Base-by-base conservation (phyloP, 2,888 invertebrate genomes). In the Leistus spinibarbis region DNA sequence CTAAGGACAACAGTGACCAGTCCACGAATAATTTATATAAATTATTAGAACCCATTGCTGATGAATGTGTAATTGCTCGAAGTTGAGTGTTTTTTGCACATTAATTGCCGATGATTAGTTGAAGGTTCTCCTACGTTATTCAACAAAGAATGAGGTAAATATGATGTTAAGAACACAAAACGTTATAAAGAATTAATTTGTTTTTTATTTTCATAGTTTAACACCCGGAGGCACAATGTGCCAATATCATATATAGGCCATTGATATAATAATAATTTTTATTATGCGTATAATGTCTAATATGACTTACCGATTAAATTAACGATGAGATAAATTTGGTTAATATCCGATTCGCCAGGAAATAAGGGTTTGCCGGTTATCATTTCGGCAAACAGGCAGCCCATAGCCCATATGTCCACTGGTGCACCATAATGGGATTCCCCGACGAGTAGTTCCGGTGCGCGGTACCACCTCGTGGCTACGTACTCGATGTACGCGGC, bases 311-410 rank as follows among this genome's bases (percentile, higher is more conserved):
- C 60, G 3, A 60, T 60, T 19, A 60, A 4, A 85, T 91, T 92
- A 54, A 93, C 92, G 77, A 96, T 95, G 78, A 93, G 90, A 80
- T 92, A 94, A 0, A 96, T 87, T 82, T 96, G 96, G 83, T 96
- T 96, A 71, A 96, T 93, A 83, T 96, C 96, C 0, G 95, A 95
- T 81, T 96, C 95, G 0, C 96, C 96, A 0, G 96, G 95, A 85
- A 95, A 95, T 68, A 96, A 84, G 0, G 96, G 95, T 80, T 95
- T 94, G 0, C 95, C 95, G 0, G 92, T 93, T 86, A 95, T 87
- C 92, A 96, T 94, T 87, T 96, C 96, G 1, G 94, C 90, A 80
- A 92, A 91, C 9, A 96, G 86, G 81, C 95, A 95, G 0, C 96
- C 96, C 1, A 93, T 89, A 0, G 96, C 95, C 96, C 96, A 96